Evolutionary conservation across 2,888 invertebrate species (phyloP).

Genomic region (Folsomia candida): DNA sequence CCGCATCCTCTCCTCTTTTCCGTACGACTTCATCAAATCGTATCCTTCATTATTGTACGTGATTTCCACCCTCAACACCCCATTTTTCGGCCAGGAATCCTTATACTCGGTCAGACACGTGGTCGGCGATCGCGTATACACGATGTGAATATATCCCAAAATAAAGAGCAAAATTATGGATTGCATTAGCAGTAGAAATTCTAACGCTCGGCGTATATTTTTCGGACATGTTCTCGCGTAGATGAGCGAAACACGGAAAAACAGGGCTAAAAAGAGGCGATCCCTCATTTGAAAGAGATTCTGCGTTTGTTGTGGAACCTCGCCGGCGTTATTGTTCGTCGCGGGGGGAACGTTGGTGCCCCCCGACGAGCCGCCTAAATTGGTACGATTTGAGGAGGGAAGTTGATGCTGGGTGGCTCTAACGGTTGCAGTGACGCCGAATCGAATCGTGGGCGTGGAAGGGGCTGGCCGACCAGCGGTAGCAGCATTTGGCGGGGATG

Average conservation of each 20-base stretch:
- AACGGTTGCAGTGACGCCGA: slow-evolving; percentile 28
- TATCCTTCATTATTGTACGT: slow-evolving; percentile 70
- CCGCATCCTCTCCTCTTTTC: slow-evolving; percentile 71
- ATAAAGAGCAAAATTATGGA: slow-evolving; percentile 53
- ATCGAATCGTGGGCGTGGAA: slow-evolving; percentile 4
- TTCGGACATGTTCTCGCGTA: slow-evolving; percentile 89
- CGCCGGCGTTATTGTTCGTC: slow-evolving; percentile 48
- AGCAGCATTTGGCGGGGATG: not conserved
- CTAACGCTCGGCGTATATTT: slow-evolving; percentile 75
- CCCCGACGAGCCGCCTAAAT: not conserved
- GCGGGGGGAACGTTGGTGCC: slow-evolving; percentile 25
- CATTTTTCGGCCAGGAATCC: slow-evolving; percentile 90
- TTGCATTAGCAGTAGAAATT: slow-evolving; percentile 71
- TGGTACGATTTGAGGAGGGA: not conserved
- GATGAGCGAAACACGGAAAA: slow-evolving; percentile 84
- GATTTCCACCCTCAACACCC: slow-evolving; percentile 84
- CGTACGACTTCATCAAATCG: slow-evolving; percentile 76
- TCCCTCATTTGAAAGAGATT: slow-evolving; percentile 68
- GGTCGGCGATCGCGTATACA: slow-evolving; percentile 87
- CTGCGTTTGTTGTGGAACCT: slow-evolving; percentile 47
- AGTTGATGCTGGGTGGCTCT: slow-evolving; percentile 26
- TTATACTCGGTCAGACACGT: slow-evolving; percentile 87
- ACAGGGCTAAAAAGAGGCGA: slow-evolving; percentile 88
- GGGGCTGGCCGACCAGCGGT: not conserved
- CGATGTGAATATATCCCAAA: slow-evolving; percentile 80